Percentiles rank a stretch among this genome's conserved stretches.
phyloP scores from a whole-genome alignment of 2,113 vertebrate species.

The Micronycteris hirsuta region DNA sequence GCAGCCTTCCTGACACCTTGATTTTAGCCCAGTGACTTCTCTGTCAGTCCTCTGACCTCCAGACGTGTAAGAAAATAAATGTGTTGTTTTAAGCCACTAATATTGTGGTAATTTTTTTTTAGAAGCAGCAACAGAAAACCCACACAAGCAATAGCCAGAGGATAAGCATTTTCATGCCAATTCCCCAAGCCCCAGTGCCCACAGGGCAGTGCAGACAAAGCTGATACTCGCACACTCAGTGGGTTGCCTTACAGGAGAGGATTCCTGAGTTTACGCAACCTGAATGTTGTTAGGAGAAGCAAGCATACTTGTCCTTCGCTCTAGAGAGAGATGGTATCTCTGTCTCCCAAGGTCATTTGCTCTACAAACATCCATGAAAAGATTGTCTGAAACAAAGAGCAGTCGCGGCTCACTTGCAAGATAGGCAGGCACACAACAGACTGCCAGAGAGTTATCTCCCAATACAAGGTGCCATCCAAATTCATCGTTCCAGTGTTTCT shows the following conservation, averaged over 20 bases:
- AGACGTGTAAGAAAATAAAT: background rate
- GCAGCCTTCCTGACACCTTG: background rate
- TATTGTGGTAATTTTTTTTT: background rate
- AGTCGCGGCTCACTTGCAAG: background rate
- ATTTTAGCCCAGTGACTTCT: background rate
- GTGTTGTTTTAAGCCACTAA: background rate
- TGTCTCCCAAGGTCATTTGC: background rate
- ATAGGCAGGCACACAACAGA: background rate
- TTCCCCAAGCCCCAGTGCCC: background rate
- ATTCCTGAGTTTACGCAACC: background rate
- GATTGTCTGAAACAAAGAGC: background rate
- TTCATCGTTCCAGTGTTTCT: background rate
- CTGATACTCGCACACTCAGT: background rate
- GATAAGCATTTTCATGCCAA: background rate
- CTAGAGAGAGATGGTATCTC: background rate
- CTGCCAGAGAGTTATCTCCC: background rate
- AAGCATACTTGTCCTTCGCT: background rate
- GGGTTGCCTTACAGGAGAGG: background rate
- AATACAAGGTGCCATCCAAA: background rate
- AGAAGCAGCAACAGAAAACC: background rate
- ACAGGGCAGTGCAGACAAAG: background rate
- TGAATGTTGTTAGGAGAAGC: conserved; percentile 24
- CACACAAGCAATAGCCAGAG: background rate
- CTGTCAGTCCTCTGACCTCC: background rate
- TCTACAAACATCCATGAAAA: conserved; percentile 18